Conservation (phyloP, 2,888 invertebrate species). For the Onthophagus sagittarius region DNA sequence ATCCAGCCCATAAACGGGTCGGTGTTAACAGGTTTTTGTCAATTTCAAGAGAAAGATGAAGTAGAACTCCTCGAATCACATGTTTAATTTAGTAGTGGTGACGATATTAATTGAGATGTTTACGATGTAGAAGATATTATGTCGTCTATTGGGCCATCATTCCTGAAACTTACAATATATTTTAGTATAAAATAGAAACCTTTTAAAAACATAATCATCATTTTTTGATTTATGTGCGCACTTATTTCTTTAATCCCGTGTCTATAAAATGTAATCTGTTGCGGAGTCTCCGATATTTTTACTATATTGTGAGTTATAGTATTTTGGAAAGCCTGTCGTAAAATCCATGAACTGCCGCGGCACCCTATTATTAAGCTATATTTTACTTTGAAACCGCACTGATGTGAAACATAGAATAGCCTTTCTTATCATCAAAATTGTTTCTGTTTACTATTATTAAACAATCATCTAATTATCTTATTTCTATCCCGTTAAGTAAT, state of each 20-base stretch:
- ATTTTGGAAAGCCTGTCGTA: not conserved
- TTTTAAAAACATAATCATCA: not conserved
- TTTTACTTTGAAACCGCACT: not conserved
- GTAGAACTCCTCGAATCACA: constrained; percentile 17
- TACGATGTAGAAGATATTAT: constrained; percentile 32
- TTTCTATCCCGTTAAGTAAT: not conserved
- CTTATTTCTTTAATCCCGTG: not conserved
- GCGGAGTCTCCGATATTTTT: not conserved
- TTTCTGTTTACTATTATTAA: not conserved
- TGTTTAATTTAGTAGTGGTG: constrained; percentile 14
- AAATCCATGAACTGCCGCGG: not conserved
- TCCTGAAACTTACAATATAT: constrained; percentile 32
- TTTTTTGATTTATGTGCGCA: not conserved
- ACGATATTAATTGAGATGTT: constrained; percentile 16
- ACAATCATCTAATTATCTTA: not conserved
- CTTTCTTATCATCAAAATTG: not conserved
- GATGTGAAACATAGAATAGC: not conserved
- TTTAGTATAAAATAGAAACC: not conserved
- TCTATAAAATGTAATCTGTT: not conserved
- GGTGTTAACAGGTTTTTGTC: not conserved
- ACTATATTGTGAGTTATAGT: not conserved
- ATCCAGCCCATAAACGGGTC: constrained; percentile 38
- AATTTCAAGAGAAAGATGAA: constrained; percentile 6
- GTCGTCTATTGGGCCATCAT: constrained; percentile 31
- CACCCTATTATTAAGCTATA: not conserved